Percentiles rank a stretch among this genome's conserved stretches.
Evolutionary conservation across 2,113 vertebrate genomes (phyloP).

Genomic region (Morphnarchus princeps): DNA sequence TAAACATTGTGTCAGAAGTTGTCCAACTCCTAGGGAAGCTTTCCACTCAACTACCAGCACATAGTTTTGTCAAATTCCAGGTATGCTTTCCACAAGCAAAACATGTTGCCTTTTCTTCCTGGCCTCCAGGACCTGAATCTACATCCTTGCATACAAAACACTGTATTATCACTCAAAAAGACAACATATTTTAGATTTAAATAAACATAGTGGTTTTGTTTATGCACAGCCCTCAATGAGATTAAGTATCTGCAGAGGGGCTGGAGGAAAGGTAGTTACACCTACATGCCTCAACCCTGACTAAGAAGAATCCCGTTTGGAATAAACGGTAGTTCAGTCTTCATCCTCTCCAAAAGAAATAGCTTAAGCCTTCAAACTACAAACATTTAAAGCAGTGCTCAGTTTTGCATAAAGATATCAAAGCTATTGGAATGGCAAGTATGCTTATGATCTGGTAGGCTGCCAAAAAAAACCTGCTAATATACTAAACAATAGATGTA

Average conservation of each 20-base stretch:
- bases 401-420: slow-evolving; percentile 16
- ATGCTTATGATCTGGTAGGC: background rate
- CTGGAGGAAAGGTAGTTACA: background rate
- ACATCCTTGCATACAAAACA: background rate
- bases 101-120: background rate
- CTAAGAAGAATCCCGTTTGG: background rate
- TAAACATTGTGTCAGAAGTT: background rate
- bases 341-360: background rate
- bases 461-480: slow-evolving; percentile 38
- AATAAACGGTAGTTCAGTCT: background rate
- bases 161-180: background rate
- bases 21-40: background rate
- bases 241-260: background rate
- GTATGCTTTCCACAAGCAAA: background rate
- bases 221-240: background rate
- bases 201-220: background rate
- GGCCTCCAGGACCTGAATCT: background rate
- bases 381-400: background rate
- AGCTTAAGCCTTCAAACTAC: background rate
- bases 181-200: background rate
- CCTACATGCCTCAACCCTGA: background rate
- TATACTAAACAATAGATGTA: background rate
- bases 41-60: background rate
- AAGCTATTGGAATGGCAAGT: background rate
- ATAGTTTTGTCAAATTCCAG: background rate